Percentiles rank a stretch among this genome's conserved stretches.
These are phyloP conservation scores for Ptychochromis oligacanthus DNA, from an alignment of 2,113 vertebrate genomes.

Conservation along the genomic window DNA sequence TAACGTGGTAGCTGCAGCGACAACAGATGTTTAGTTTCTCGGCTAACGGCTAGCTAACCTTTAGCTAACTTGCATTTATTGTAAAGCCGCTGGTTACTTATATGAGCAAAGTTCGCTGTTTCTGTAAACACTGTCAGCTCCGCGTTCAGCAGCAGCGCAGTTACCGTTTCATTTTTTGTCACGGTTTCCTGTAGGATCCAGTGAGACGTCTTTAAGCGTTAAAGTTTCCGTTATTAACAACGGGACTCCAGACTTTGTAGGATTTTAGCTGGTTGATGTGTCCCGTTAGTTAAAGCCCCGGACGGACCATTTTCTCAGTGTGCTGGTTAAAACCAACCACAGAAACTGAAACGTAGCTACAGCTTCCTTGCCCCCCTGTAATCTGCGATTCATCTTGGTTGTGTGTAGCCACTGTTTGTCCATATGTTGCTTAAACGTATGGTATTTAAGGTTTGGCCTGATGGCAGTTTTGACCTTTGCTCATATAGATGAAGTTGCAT, in stretches of 20 bases:
- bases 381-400: slow-evolving; percentile 17
- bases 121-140: neutral
- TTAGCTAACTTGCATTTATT: slow-evolving; percentile 5
- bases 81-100: neutral
- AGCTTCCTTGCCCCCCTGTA: slow-evolving; percentile 35
- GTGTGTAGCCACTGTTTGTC: neutral
- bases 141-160: neutral
- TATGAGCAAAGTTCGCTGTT: neutral
- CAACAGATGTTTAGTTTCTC: slow-evolving; percentile 68
- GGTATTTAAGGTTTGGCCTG: neutral
- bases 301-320: neutral
- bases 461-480: neutral
- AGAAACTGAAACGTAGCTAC: slow-evolving; percentile 77
- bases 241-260: neutral
- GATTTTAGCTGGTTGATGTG: neutral
- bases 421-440: neutral
- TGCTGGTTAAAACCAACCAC: slow-evolving; percentile 26
- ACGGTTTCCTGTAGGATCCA: neutral
- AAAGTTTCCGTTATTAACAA: neutral
- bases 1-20: neutral
- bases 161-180: neutral
- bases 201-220: neutral
- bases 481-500: neutral
- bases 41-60: slow-evolving; percentile 36
- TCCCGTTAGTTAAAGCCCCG: neutral